These are phyloP conservation scores for Lithobates pipiens DNA, from an alignment of 2,797 vertebrate genomes.

Conservation along the genomic window DNA sequence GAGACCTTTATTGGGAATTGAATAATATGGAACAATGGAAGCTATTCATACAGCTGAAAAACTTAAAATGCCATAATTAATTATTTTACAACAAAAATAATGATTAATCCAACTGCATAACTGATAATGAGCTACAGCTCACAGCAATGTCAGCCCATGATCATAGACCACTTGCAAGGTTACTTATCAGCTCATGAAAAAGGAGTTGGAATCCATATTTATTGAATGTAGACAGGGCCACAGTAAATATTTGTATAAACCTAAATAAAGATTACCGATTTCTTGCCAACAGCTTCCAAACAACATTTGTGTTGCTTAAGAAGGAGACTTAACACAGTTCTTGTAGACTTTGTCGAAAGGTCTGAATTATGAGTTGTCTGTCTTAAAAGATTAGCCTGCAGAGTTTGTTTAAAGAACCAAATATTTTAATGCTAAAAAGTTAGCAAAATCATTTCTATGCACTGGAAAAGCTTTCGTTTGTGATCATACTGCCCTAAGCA, in stretches of 20 bases:
- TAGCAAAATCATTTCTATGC: not conserved
- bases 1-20: constrained; percentile 50
- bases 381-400: not conserved
- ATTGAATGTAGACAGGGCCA: constrained; percentile 14
- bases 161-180: not conserved
- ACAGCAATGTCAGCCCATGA: not conserved
- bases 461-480: too few relatives aligned
- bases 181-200: not conserved
- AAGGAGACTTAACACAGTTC: constrained; percentile 18
- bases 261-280: constrained; percentile 37
- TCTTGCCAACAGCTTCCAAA: constrained; percentile 31
- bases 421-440: not conserved
- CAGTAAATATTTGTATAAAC: constrained; percentile 33
- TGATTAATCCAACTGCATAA: not conserved
- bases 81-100: not conserved
- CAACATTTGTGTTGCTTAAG: constrained; percentile 47
- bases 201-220: not conserved
- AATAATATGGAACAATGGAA: constrained; percentile 36
- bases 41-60: constrained; percentile 32
- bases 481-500: too few relatives aligned
- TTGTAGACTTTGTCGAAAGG: constrained; percentile 21
- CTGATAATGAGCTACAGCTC: not conserved
- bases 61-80: constrained; percentile 4
- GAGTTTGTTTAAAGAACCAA: not conserved
- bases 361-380: constrained; percentile 37